Base-by-base conservation (phyloP, 2,888 invertebrate species). In the Rambutsinella grinnellia region DNA sequence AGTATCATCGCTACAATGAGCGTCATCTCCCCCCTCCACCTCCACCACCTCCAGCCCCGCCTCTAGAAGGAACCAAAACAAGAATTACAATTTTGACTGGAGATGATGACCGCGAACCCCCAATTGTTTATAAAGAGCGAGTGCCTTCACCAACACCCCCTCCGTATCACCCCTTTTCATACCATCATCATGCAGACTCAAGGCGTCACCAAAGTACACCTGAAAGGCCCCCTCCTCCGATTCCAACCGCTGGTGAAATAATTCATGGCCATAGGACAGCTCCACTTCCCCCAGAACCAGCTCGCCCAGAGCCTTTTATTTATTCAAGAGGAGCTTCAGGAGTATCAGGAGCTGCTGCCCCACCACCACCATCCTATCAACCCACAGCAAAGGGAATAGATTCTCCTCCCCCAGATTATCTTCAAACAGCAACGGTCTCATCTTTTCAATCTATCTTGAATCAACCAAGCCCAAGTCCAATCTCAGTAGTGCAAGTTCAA, bases 81-180 rank as follows among this genome's bases (percentile, higher is more conserved):
- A 27, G 44, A 60, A 68, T 68, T 10, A 68, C 68, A 51, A 68
- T 68, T 51, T 27, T 68, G 3, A 58, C 58, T 2, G 53, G 54
- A 1, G 61, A 60, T 21, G 54, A 69, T 19, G 23, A 61, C 19
- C 15, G 61, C 19, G 61, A 58, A 24, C 68, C 68, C 28, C 65
- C 65, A 5, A 51, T 68, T 0, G 36, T 68, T 21, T 68, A 68
- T 17, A 17, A 27, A 36, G 68, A 68, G 24, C 27, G 68, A 28
- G n/a, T 68, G 0, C 28, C 47, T 15, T n/a, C 28, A 28, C 36
- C 58, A n/a, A 56, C 67, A 13, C 36, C 56, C 5, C 21, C 67
- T 17, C 67, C 67, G 15, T 36, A 56, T 21, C 67, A 56, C 44
- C 67, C 67, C 8, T n/a, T n/a, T n/a, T n/a, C n/a, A n/a, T n/a